Base-by-base conservation (phyloP, 2,797 vertebrate genomes). In the Arvicola amphibius region DNA sequence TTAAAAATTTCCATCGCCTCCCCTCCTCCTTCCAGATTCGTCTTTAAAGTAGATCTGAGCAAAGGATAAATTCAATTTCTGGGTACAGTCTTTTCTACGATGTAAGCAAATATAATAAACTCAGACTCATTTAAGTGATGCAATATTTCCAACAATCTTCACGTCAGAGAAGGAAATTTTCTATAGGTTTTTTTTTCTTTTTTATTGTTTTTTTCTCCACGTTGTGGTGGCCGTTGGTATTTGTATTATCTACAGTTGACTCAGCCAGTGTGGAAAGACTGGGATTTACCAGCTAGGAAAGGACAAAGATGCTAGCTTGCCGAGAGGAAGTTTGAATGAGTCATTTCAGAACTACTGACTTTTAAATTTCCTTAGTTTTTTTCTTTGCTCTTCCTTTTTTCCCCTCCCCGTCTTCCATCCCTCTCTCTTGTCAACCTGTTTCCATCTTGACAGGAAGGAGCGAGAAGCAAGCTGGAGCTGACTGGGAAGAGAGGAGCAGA, bases 41-140 rank as follows among this genome's bases (percentile, higher is more conserved):
- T 63, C 84, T 84, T 88, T 46, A 61, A 92, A 84, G 8, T 80
- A 48, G 56, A 2, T 78, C n/a, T 61, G 2, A 88, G 37, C 29
- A 90, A 95, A 93, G 86, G 12, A 23, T 8, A 63, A 92, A 86
- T 69, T 59, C 43, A 92, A 11, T 88, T 92, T 79, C 74, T 94
- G 40, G 10, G 56, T 48, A 6, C 69, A n/a, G 65, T 87, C 23
- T 94, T 67, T 93, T 71, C 37, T 29, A 95, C 79, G 43, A 89
- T 86, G n/a, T 48, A 13, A 53, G 59, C 29, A 90, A 95, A 91
- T 67, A 53, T 48, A 92, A 69, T 56, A n/a, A 85, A 71, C 21
- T 6, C 6, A n/a, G 29, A 65, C 84, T 90, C 71, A 74, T 17
- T 46, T 67, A 89, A 71, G 34, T 73, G 53, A 63, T 40, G 71